Evolutionary conservation across 2,113 vertebrate species (phyloP).

Genomic region (Urocynchramus pylzowi): DNA sequence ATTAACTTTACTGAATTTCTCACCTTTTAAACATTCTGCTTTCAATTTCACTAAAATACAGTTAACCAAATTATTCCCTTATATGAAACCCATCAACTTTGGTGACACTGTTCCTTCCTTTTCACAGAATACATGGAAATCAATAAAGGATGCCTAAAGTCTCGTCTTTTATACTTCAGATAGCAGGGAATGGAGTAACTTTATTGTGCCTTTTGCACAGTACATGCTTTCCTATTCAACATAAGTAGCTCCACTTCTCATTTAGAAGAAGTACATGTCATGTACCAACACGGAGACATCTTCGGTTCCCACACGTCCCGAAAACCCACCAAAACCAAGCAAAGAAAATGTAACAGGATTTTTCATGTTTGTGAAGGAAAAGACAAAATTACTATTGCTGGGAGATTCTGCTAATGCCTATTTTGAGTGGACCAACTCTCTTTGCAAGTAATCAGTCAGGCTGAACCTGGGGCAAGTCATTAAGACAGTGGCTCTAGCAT

Average conservation of each 20-base stretch:
- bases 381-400: neutral
- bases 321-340: neutral
- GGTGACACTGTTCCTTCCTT: neutral
- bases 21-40: neutral
- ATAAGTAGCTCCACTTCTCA: neutral
- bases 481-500: neutral
- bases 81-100: neutral
- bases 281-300: fast-evolving
- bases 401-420: neutral
- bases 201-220: neutral
- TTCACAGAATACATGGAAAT: neutral
- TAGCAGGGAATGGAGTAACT: neutral
- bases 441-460: neutral
- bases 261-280: neutral
- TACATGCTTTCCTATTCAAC: neutral
- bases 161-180: neutral
- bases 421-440: neutral
- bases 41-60: neutral
- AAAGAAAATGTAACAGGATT: neutral
- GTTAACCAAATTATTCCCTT: neutral
- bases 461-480: neutral
- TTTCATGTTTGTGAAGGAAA: neutral
- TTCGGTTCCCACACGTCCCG: fast-evolving
- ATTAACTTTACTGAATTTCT: neutral
- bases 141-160: neutral